Evolutionary conservation across 2,113 vertebrate species (phyloP), one percentile per base, ranked within the genome.

Genomic region (Lynx canadensis): DNA sequence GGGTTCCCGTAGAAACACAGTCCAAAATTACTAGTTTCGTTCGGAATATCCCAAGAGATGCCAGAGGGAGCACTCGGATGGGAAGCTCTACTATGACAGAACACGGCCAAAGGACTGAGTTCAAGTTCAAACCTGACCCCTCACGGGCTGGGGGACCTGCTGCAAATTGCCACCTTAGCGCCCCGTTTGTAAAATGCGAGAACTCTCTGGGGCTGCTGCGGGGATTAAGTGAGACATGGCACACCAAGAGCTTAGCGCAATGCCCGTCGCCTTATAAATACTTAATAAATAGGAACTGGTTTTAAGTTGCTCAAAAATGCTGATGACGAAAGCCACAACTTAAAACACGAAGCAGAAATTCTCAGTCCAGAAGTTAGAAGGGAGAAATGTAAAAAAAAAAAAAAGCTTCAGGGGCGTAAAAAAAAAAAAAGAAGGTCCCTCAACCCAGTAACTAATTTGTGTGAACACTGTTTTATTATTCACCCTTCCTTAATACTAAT

Each of bases 401-500:
- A 45, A 45, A 93, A 94, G 33, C 48, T 50, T 94, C 76, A 63
- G 11, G 14, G 85, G 89, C 3, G 7, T 60, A 7, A 41, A 41
- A 41, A 41, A 41, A 41, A 16, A 95, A 82, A 96, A 45, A 83
- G 7, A 23, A 57, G 73, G 12, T 94, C 91, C 83, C 78, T 97
- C 91, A 86, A 82, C 92, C 93, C 97, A 97, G 25, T 78, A 97
- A 88, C 95, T 98, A 97, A 98, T 98, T 97, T 98, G 92, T 97
- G 78, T 85, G 89, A 98, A 88, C 65, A 97, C 6, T 80, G 98
- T 95, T 97, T 87, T 98, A 97, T 97, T 97, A 78, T 41, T 88
- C 94, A 94, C 96, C 91, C 93, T 98, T 83, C 82, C 96, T 94
- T 98, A 98, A 94, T 96, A 93, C 97, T 98, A 97, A 98, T 98